Base-by-base conservation (phyloP, 2,113 vertebrate genomes). In the Fulica atra region DNA sequence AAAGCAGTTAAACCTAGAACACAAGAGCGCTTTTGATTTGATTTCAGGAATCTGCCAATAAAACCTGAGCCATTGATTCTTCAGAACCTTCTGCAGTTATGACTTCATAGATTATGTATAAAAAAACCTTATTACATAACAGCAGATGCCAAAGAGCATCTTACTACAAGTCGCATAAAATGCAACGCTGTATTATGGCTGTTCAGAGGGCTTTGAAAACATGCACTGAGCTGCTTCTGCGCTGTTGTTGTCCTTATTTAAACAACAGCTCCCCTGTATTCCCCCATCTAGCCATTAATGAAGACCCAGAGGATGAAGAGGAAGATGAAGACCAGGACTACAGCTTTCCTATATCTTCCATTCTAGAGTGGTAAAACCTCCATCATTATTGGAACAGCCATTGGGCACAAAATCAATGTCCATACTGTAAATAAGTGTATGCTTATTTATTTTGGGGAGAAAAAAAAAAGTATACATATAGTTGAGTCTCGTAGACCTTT, bases 361-460 rank as follows among this genome's bases (percentile, higher is more conserved):
- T 99, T 99, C 99, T 99, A 99, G 99, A 99, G 97, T 99, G 99
- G 99, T 99, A 99, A 99, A 98, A 97, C 96, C 89, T 98, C 98
- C 98, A 98, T 97, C 98, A 97, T 86, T 98, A 98, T 98, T 98
- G 98, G 94, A 98, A 98, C 96, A 98, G 98, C 98, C 98, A 98
- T 98, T 98, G 98, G 98, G 98, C 98, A 98, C 97, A 79, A 98
- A 98, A 98, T 98, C 98, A 98, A 96, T 99, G 99, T 99, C 98
- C 98, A 98, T 99, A 99, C 98, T 99, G 99, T 99, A 99, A 98
- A 99, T 99, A 99, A 98, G 98, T 99, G 99, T 99, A 99, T 98
- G 99, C 99, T 99, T 99, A 99, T 99, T 99, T 99, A 99, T 99
- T 99, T 99, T 98, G 99, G 98, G 98, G 98, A 98, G 98, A 95